These are phyloP conservation scores for Pimpla rufipes DNA, from an alignment of 2,888 invertebrate species.

Conservation along the genomic window DNA sequence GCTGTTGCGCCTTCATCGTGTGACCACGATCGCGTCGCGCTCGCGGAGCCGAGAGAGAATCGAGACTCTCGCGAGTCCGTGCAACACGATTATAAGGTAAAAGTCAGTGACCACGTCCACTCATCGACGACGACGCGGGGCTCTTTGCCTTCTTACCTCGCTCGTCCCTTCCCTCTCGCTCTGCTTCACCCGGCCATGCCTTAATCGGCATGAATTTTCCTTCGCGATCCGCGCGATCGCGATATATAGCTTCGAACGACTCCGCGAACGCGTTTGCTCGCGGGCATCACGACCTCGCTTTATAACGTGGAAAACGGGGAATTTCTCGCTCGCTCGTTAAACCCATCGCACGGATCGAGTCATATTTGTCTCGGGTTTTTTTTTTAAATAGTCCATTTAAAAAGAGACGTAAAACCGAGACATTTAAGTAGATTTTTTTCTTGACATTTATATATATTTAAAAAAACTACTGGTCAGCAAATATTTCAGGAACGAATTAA, in stretches of 20 bases:
- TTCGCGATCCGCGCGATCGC: not conserved
- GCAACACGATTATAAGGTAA: slow-evolving; percentile 50
- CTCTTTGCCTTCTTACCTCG: slow-evolving; percentile 22
- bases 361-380: slow-evolving; percentile 32
- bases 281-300: slow-evolving; percentile 16
- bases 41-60: slow-evolving; percentile 23
- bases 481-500: not conserved
- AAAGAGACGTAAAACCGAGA: not conserved
- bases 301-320: not conserved
- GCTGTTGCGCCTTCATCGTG: slow-evolving; percentile 18
- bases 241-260: slow-evolving; percentile 1
- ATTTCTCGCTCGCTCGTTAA: not conserved
- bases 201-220: slow-evolving; percentile 62
- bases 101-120: slow-evolving; percentile 59
- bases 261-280: slow-evolving; percentile 11
- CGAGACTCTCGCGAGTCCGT: slow-evolving; percentile 45
- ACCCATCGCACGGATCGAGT: not conserved
- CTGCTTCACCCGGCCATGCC: slow-evolving; percentile 34
- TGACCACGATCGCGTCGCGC: slow-evolving; percentile 29
- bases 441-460: not conserved
- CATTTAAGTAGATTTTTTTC: not conserved
- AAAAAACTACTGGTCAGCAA: not conserved
- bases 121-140: slow-evolving; percentile 16
- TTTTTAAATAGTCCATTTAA: not conserved
- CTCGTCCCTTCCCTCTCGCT: slow-evolving; percentile 8